A percentile compares a stretch with the other conserved stretches of the same genome.
These are phyloP conservation scores for Neosilurus hyrtlii DNA, from an alignment of 2,797 vertebrate species.

Conservation along the genomic window DNA sequence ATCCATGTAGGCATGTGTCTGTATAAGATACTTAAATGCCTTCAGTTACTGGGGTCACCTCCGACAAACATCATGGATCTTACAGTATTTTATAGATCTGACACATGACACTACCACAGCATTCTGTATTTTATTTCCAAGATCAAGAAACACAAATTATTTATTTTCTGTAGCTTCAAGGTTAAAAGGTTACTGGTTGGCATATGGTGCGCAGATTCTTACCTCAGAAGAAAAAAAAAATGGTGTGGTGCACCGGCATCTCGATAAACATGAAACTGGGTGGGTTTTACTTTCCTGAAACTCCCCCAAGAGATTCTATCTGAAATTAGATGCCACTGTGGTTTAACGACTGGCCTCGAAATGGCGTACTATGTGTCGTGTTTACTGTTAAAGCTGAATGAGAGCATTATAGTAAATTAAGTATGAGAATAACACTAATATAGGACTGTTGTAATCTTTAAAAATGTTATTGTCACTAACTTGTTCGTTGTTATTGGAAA, in stretches of 20 bases:
- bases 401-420: neutral
- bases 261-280: neutral
- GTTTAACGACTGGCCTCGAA: neutral
- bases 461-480: neutral
- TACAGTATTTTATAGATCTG: neutral
- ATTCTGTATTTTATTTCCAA: neutral
- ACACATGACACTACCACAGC: neutral
- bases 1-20: neutral
- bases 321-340: neutral
- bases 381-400: neutral
- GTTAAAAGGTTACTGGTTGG: neutral
- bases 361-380: neutral
- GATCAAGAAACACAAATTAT: neutral
- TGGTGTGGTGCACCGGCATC: neutral
- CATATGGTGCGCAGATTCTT: neutral
- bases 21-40: neutral
- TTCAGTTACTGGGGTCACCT: neutral
- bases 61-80: neutral
- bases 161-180: neutral
- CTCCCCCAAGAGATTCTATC: neutral
- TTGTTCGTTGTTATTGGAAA: neutral
- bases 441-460: neutral
- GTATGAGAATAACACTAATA: neutral
- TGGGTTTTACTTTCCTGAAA: neutral
- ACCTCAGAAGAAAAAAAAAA: no score